These are phyloP conservation scores for Rhamnusium bicolor DNA, from an alignment of 2,888 invertebrate genomes.

Conservation along the genomic window DNA sequence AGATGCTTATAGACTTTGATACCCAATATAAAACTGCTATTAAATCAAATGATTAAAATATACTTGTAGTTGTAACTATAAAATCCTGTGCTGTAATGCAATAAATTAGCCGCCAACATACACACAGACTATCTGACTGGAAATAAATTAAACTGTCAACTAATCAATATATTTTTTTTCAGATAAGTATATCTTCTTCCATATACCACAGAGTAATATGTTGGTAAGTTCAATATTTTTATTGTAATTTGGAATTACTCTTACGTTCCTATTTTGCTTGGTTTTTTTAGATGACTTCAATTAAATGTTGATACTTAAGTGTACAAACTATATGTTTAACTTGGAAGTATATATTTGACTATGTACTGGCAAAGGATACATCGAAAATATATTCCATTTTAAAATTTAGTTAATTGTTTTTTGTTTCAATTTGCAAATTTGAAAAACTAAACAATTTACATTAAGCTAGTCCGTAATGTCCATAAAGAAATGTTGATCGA, in stretches of 20 bases:
- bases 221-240: constrained; percentile 31
- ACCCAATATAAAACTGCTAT: too few species aligned
- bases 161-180: constrained; percentile 8
- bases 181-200: constrained; percentile 30
- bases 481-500: too few species aligned
- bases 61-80: not conserved
- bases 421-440: not conserved
- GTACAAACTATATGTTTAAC: not conserved
- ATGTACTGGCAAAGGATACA: not conserved
- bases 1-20: too few species aligned
- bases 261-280: not conserved
- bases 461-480: not conserved
- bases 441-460: constrained; percentile 18
- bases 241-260: constrained; percentile 35
- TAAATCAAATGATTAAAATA: too few species aligned
- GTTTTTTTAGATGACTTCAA: constrained; percentile 24
- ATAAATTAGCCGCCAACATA: not conserved
- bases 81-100: constrained; percentile 14
- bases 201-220: not conserved
- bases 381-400: not conserved
- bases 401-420: constrained; percentile 13
- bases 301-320: constrained; percentile 2
- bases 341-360: not conserved
- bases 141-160: not conserved
- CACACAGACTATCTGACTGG: not conserved